Conservation (phyloP, 2,113 vertebrate species). For the Pantherophis guttatus region DNA sequence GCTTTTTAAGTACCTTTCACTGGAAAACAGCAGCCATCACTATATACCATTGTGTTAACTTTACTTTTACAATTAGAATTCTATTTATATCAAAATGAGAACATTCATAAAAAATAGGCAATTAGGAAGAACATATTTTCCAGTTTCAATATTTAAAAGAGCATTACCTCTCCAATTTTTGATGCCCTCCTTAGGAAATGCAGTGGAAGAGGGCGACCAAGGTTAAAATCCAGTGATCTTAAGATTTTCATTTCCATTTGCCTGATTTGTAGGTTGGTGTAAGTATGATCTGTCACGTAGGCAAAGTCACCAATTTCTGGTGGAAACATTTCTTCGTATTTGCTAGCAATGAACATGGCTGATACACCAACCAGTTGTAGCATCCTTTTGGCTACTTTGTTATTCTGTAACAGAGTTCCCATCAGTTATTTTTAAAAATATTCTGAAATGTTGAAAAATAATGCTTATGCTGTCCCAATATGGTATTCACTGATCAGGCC, state of each 20-base stretch:
- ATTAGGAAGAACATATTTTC: not conserved
- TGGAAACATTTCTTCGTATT: constrained; percentile 82
- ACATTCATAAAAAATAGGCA: not conserved
- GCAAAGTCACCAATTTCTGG: constrained; percentile 76
- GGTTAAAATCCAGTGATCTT: constrained; percentile 72
- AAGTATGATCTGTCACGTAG: constrained; percentile 74
- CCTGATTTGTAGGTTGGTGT: constrained; percentile 75
- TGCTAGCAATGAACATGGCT: constrained; percentile 85
- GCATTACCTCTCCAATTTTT: constrained; percentile 77
- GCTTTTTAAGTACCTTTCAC: not conserved
- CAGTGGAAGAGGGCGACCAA: constrained; percentile 75
- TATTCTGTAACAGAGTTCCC: constrained; percentile 61
- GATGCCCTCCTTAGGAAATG: constrained; percentile 82
- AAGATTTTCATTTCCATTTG: constrained; percentile 84
- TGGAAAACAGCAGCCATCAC: not conserved
- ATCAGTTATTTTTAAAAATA: not conserved
- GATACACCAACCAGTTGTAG: constrained; percentile 85
- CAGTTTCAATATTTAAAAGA: not conserved
- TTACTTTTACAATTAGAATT: not conserved
- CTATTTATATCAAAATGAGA: not conserved
- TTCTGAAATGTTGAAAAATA: not conserved
- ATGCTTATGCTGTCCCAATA: not conserved
- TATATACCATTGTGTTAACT: not conserved
- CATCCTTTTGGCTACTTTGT: constrained; percentile 75
- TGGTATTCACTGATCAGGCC: not conserved